Base-by-base conservation (phyloP, 37 sponge, comb jelly and placozoan genomes). In the Aplysina aerophoba region DNA sequence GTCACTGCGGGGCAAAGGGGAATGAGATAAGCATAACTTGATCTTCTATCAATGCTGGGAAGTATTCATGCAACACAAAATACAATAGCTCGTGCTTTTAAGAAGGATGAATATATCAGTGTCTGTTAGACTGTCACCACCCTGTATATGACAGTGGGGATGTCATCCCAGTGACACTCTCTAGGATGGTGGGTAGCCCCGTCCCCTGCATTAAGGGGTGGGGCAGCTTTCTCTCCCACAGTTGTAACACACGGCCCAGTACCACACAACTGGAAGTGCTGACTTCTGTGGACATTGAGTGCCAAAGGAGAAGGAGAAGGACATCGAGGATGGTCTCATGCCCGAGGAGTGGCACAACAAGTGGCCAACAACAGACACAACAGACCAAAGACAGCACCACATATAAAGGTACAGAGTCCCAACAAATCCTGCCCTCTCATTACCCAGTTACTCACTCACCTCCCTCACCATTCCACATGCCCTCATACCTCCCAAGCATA, bases 171-270 rank as follows among this genome's bases (percentile, higher is more conserved):
- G 71, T 30, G 17, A 30, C 71, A 27, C 71, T 69, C 71, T 69
- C 71, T 31, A 69, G 71, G 71, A 35, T 27, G 71, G 71, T 69
- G 31, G 34, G 33, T 15, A 34, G 71, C 17, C 35, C 71, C 71
- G 30, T 35, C 3, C 71, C 71, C 71, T 31, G 71, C 15, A 35
- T 69, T 34, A 15, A 5, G 34, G 71, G 71, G 71, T 34, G 13
- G 44, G 65, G 73, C 59, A 79, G 27, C 1, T 87, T 71, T 3
- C 57, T 93, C 40, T 93, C 38, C 90, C 93, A 93, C 87, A 89
- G 62, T n/a, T 75, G 93, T 83, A 93, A 93, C 93, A 93, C 93
- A 81, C 78, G 35, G 33, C 33, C 44, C 85, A 75, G 56, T 81
- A 33, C 15, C 11, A 22, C 8, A 28, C 38, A 81, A 81, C 59